A percentile compares a stretch with the other conserved stretches of the same genome.
phyloP scores from a whole-genome alignment of 2,113 vertebrate genomes.

The Lipotes vexillifer region DNA sequence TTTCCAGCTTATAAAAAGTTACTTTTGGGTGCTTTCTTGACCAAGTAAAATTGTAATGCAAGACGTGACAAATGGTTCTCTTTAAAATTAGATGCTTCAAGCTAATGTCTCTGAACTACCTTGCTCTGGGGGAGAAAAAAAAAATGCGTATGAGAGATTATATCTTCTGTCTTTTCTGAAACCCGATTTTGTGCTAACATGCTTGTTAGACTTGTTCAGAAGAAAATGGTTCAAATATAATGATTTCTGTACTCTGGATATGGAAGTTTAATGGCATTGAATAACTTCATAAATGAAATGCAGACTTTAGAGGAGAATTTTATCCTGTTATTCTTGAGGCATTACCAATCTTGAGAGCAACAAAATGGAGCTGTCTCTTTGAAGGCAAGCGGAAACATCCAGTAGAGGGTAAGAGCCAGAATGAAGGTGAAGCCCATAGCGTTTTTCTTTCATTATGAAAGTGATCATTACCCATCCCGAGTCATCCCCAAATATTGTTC shows the following conservation, averaged over 20 bases:
- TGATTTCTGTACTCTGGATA: not conserved
- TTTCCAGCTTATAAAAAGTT: constrained; percentile 22
- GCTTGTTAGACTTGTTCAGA: constrained; percentile 48
- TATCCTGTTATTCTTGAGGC: constrained; percentile 46
- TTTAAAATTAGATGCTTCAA: constrained; percentile 49
- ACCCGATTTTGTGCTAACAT: constrained; percentile 17
- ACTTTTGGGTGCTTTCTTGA: not conserved
- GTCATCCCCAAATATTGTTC: not conserved
- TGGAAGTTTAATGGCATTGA: constrained; percentile 50
- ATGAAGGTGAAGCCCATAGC: not conserved
- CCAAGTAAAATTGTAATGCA: constrained; percentile 30
- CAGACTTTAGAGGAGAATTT: constrained; percentile 37
- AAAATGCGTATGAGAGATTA: constrained; percentile 37
- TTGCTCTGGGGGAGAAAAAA: not conserved
- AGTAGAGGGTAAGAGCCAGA: not conserved
- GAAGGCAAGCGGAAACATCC: not conserved
- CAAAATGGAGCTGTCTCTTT: constrained; percentile 30
- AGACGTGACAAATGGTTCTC: constrained; percentile 36
- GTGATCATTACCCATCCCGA: not conserved
- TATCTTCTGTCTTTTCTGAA: constrained; percentile 52
- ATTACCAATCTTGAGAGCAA: constrained; percentile 41
- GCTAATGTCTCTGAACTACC: constrained; percentile 44
- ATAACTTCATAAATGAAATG: constrained; percentile 53
- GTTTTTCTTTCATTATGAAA: not conserved
- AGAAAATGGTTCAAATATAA: constrained; percentile 41